Evolutionary conservation across 2,113 vertebrate species (phyloP), one percentile per base, ranked within the genome.

Genomic region (Perccottus glenii): DNA sequence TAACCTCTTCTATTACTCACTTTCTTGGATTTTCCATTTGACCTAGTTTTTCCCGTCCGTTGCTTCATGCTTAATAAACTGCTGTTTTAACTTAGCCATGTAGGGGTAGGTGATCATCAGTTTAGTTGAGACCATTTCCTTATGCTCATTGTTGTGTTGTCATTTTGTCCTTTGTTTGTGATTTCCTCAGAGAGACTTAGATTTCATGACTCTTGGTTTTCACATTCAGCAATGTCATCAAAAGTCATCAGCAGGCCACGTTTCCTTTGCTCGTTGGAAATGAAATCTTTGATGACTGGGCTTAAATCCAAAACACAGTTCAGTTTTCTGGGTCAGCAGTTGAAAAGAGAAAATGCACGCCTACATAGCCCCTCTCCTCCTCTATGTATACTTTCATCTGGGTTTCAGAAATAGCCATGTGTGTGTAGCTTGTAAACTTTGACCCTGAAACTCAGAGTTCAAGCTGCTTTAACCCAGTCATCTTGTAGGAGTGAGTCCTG

Each of bases 221-320:
- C 65, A 72, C 56, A 67, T 72, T 59, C 48, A 77, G 58, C 51
- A 4, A 58, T 77, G 78, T 75, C 80, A 81, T 66, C 71, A 75
- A 66, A 78, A 77, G 79, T 84, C 71, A 59, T 43, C 58, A 64
- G 67, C 61, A 5, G 75, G 68, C 75, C 15, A 2, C 5, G 7
- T 82, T 88, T 91, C 84, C 82, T 85, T 60, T 56, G 38, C 88
- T 89, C 87, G 86, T 87, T 86, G 78, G 69, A 71, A 70, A 64
- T 66, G 70, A 60, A 75, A 64, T 70, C 46, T 63, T 82, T 80
- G 77, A 85, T 79, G 67, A 82, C 76, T 80, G 64, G 73, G 64
- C 69, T 27, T 32, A 6, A 50, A 52, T 72, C 80, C 69, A 87
- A 75, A 67, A 38, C 60, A 58, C 11, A 73, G 73, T 71, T n/a